Percentiles rank a stretch among this genome's conserved stretches.
phyloP scores from a whole-genome alignment of 2,113 vertebrate species.

The Raja brachyura region DNA sequence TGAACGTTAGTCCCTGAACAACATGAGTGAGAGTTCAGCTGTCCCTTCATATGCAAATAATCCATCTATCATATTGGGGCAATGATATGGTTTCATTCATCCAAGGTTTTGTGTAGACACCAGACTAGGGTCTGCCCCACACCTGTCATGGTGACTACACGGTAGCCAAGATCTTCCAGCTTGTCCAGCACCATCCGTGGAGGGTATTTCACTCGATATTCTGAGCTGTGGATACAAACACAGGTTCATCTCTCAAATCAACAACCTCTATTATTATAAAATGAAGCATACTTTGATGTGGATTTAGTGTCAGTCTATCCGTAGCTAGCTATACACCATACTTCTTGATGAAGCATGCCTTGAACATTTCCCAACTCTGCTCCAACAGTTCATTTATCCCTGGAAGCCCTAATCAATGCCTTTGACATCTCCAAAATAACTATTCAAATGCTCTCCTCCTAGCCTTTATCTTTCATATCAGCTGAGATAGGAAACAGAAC shows the following conservation, averaged over 20 bases:
- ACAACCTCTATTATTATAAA: not conserved
- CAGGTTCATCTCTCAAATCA: not conserved
- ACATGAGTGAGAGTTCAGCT: not conserved
- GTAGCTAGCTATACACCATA: not conserved
- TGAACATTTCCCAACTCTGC: not conserved
- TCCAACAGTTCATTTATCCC: not conserved
- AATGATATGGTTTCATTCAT: not conserved
- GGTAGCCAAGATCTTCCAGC: conserved; percentile 80
- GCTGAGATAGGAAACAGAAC: not conserved
- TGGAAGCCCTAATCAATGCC: not conserved
- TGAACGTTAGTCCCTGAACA: not conserved
- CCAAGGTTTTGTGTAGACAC: conserved; percentile 79
- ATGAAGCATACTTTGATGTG: too few species aligned
- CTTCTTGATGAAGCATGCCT: not conserved
- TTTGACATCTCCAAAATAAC: not conserved
- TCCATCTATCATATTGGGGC: not conserved
- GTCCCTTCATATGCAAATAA: not conserved
- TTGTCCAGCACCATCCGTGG: conserved; percentile 87
- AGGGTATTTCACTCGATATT: conserved; percentile 82
- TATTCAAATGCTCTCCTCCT: not conserved
- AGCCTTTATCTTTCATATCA: not conserved
- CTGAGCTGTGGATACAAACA: conserved; percentile 59
- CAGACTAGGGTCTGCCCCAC: conserved; percentile 95
- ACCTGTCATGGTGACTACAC: conserved; percentile 82
- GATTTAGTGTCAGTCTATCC: too few species aligned